phyloP scores from a whole-genome alignment of 2,797 vertebrate genomes.

The Lepilemur ruficaudatus region DNA sequence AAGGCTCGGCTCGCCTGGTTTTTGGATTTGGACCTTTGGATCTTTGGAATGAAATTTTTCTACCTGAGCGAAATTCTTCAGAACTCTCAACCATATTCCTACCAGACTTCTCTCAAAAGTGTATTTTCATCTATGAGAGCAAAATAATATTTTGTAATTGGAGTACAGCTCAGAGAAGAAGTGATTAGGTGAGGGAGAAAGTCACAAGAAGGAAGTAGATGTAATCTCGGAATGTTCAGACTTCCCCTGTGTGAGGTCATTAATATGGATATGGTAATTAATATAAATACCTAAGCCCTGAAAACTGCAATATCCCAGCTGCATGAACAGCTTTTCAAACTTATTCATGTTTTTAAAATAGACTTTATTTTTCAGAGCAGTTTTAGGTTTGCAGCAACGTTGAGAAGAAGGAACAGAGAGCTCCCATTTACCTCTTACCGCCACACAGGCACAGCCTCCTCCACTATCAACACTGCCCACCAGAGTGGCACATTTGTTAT shows the following conservation, averaged over 20 bases:
- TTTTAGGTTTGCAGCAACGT: background rate
- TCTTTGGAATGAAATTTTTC: background rate
- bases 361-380: background rate
- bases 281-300: background rate
- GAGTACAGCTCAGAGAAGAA: background rate
- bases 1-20: background rate
- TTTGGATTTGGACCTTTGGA: background rate
- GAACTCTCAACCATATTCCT: background rate
- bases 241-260: background rate
- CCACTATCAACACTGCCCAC: too few species aligned
- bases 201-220: background rate
- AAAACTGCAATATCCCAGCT: background rate
- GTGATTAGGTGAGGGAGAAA: background rate
- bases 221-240: background rate
- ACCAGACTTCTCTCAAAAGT: background rate
- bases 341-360: background rate
- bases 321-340: background rate
- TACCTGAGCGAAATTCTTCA: background rate
- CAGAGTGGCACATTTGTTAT: background rate
- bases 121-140: background rate
- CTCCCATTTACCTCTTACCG: too few species aligned
- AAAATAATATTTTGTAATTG: background rate
- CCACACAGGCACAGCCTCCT: rapidly evolving
- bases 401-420: background rate
- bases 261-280: background rate